Evolutionary conservation across 2,797 vertebrate genomes (phyloP).

Genomic region (Rhinogobio ventralis): DNA sequence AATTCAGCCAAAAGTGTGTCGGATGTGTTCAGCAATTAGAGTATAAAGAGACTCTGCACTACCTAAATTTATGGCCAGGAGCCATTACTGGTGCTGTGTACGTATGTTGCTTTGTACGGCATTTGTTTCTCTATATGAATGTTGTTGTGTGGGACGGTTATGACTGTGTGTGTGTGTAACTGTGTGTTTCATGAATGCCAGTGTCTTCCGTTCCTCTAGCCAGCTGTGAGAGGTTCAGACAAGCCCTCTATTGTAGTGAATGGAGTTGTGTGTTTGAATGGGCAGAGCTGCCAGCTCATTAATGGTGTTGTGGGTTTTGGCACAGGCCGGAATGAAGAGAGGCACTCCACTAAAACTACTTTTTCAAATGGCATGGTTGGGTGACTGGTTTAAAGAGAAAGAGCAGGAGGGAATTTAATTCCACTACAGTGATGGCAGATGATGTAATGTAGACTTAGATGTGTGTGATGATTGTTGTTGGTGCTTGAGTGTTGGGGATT

Average conservation of each 20-base stretch:
- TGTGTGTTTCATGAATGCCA: slow-evolving; percentile 27
- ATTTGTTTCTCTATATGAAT: neutral
- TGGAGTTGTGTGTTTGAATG: slow-evolving; percentile 50
- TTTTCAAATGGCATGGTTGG: slow-evolving; percentile 15
- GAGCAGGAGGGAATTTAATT: slow-evolving; percentile 14
- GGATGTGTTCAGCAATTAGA: too few species aligned
- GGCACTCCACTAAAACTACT: slow-evolving; percentile 47
- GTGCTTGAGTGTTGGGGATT: neutral
- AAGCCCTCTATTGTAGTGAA: slow-evolving; percentile 58
- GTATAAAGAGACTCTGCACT: too few species aligned
- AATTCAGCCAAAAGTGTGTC: too few species aligned
- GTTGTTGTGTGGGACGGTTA: slow-evolving; percentile 10
- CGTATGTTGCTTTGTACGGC: neutral
- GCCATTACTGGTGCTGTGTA: too few species aligned
- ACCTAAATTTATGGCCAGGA: too few species aligned
- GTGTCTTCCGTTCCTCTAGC: slow-evolving; percentile 40
- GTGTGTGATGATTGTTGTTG: slow-evolving; percentile 13
- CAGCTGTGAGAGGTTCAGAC: slow-evolving; percentile 57
- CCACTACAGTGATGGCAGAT: slow-evolving; percentile 33
- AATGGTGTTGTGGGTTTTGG: slow-evolving; percentile 52
- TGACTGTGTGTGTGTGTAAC: neutral
- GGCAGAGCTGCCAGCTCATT: slow-evolving; percentile 61
- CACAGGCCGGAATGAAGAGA: slow-evolving; percentile 48
- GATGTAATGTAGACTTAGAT: slow-evolving; percentile 39
- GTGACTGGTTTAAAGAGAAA: neutral